Percentiles rank a stretch among this genome's conserved stretches.
Evolutionary conservation across 2,888 invertebrate species (phyloP).

Genomic region (Eupithecia subfuscata): DNA sequence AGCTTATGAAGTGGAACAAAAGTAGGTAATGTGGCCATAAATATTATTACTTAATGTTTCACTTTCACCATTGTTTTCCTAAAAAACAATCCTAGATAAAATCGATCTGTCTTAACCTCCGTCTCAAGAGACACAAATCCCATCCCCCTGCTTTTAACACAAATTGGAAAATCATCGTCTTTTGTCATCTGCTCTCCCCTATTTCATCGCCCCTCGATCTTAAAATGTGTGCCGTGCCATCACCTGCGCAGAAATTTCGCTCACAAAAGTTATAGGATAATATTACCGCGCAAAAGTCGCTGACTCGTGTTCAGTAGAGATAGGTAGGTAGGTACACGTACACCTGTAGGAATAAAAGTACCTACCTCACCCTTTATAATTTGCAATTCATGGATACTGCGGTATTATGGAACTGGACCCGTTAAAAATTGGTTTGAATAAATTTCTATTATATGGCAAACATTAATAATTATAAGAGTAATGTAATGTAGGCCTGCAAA

Average conservation of each 20-base stretch:
- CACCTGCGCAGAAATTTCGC: slow-evolving; percentile 25
- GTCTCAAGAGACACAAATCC: slow-evolving; percentile 12
- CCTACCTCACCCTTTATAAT: slow-evolving; percentile 12
- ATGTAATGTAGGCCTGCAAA: too few species aligned
- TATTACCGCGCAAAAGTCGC: too few species aligned
- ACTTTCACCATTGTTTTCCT: not conserved
- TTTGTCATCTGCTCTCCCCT: slow-evolving; percentile 27
- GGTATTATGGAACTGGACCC: not conserved
- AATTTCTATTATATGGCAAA: too few species aligned
- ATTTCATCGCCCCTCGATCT: slow-evolving; percentile 28
- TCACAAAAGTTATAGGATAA: too few species aligned
- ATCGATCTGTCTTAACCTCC: slow-evolving; percentile 9
- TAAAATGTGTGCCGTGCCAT: not conserved
- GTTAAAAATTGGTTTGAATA: not conserved
- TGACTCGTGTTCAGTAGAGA: not conserved
- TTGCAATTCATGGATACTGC: slow-evolving; percentile 21
- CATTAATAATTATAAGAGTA: too few species aligned
- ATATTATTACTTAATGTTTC: not conserved
- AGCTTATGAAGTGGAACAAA: not conserved
- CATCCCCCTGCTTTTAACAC: slow-evolving; percentile 12
- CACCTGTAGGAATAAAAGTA: not conserved
- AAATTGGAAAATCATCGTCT: slow-evolving; percentile 24
- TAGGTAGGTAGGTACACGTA: too few species aligned
- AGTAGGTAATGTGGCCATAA: not conserved
- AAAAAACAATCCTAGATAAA: not conserved